These are phyloP conservation scores for Trichonephila clavipes DNA, from an alignment of 1,140 invertebrate species.

Conservation along the genomic window DNA sequence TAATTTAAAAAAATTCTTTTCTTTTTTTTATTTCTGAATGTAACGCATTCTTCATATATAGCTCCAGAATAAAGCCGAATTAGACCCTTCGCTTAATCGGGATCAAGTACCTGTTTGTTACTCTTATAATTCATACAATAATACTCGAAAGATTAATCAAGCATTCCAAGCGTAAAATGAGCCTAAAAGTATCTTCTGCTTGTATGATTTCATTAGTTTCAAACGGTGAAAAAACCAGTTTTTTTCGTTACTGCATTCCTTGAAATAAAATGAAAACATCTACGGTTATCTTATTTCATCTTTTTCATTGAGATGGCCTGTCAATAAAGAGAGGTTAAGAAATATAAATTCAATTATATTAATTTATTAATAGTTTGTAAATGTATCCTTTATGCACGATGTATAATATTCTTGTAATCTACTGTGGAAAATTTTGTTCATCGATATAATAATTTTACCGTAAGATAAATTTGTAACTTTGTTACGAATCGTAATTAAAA, in stretches of 20 bases:
- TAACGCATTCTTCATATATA: background rate
- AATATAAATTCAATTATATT: no score
- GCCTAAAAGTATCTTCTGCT: slow-evolving; percentile 40
- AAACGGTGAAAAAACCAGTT: slow-evolving; percentile 24
- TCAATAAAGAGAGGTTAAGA: background rate
- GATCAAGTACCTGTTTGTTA: slow-evolving; percentile 33
- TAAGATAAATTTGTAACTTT: no score
- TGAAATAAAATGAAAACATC: background rate
- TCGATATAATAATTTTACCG: no score
- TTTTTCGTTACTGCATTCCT: background rate
- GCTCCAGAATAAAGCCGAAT: background rate
- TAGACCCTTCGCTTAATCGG: background rate
- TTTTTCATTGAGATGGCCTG: background rate
- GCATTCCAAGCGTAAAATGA: slow-evolving; percentile 39
- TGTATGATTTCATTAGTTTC: slow-evolving; percentile 51
- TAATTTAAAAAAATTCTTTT: background rate
- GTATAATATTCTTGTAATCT: no score
- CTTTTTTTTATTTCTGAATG: background rate
- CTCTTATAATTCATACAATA: slow-evolving; percentile 7
- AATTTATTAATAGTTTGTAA: no score
- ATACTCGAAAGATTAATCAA: slow-evolving; percentile 44
- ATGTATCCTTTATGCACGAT: no score
- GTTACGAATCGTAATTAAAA: no score
- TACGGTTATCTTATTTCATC: slow-evolving; percentile 15
- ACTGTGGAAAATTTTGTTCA: no score